Conservation (phyloP, 2,113 vertebrate species). For the Bagarius yarrelli region DNA sequence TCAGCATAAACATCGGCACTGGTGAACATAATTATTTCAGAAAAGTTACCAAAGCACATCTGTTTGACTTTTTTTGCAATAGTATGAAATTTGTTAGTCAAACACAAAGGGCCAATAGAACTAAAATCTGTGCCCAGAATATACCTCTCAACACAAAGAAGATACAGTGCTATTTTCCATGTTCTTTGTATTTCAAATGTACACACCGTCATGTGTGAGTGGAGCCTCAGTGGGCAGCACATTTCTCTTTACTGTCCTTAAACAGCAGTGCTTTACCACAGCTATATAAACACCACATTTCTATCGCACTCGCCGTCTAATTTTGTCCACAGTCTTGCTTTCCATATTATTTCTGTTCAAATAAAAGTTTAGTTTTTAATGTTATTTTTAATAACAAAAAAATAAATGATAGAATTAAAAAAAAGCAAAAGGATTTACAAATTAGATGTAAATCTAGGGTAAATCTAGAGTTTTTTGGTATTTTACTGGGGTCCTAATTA, state of each 20-base stretch:
- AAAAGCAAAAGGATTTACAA: no score
- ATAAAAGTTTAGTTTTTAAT: no score
- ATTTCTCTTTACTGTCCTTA: background rate
- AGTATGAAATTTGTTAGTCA: constrained; percentile 21
- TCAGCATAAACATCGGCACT: background rate
- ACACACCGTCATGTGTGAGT: constrained; percentile 20
- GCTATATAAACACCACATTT: constrained; percentile 5
- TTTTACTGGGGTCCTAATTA: no score
- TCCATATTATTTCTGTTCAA: background rate
- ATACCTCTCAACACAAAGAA: background rate
- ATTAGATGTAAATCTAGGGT: no score
- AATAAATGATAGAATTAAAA: no score
- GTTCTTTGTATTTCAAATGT: background rate
- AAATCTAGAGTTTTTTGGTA: no score
- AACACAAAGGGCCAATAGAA: constrained; percentile 24
- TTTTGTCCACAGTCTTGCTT: constrained; percentile 16
- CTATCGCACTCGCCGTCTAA: constrained; percentile 24
- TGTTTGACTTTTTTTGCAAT: background rate
- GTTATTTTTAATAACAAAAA: no score
- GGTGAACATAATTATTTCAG: background rate
- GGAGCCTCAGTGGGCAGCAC: background rate
- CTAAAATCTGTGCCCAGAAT: constrained; percentile 26
- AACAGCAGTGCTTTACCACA: constrained; percentile 25
- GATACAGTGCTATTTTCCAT: background rate
- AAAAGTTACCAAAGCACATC: constrained; percentile 7